A percentile compares a stretch with the other conserved stretches of the same genome.
phyloP scores from a whole-genome alignment of 2,113 vertebrate species.

The Apodemus sylvaticus region DNA sequence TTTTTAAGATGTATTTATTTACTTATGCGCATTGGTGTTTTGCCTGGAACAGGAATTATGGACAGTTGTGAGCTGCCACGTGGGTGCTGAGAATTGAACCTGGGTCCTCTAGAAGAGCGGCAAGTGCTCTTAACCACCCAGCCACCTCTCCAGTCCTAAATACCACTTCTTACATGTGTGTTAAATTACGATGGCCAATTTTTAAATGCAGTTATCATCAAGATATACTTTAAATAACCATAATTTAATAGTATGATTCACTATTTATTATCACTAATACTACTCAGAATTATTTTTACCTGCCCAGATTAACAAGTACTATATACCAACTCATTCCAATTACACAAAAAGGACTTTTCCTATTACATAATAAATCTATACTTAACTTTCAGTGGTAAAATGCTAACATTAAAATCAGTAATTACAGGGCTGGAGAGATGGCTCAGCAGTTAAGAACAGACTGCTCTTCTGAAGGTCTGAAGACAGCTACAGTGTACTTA shows the following conservation, averaged over 20 bases:
- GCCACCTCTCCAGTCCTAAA: neutral
- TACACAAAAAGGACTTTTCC: neutral
- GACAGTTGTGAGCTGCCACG: neutral
- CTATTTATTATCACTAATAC: neutral
- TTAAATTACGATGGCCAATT: neutral
- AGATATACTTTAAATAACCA: neutral
- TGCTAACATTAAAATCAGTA: conserved; percentile 47
- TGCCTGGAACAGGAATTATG: neutral
- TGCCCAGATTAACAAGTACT: neutral
- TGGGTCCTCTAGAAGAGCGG: neutral
- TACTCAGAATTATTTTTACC: conserved; percentile 40
- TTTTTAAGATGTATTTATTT: neutral
- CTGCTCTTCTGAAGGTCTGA: no score
- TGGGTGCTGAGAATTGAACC: neutral
- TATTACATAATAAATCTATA: conserved; percentile 12
- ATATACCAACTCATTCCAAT: conserved; percentile 26
- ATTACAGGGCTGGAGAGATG: no score
- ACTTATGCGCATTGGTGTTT: neutral
- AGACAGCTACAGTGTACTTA: no score
- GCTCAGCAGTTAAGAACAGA: no score
- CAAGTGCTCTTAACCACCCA: neutral
- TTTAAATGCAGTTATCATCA: conserved; percentile 50
- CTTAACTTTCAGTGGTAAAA: conserved; percentile 50
- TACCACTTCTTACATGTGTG: neutral
- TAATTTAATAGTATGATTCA: neutral